phyloP scores from a whole-genome alignment of 2,888 invertebrate species.

The Noctua fimbriata region DNA sequence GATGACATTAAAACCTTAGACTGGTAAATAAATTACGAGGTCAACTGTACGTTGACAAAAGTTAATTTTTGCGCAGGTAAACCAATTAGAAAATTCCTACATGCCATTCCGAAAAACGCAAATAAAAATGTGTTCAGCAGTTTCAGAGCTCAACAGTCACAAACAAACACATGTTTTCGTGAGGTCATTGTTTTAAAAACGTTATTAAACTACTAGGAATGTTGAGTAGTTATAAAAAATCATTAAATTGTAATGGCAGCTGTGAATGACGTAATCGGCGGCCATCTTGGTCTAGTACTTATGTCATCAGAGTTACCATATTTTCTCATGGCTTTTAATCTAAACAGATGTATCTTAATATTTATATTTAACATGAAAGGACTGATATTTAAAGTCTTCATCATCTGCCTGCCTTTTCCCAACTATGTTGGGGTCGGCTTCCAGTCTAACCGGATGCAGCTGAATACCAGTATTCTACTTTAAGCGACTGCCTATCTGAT shows the following conservation, averaged over 20 bases:
- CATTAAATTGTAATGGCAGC: constrained; percentile 58
- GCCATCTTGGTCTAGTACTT: constrained; percentile 54
- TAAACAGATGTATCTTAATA: constrained; percentile 26
- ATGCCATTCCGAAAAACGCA: neutral
- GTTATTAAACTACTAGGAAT: constrained; percentile 27
- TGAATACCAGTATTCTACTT: too few species aligned
- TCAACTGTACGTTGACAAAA: neutral
- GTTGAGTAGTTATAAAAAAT: constrained; percentile 29
- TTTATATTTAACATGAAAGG: neutral
- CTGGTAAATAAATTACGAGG: neutral
- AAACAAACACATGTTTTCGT: constrained; percentile 27
- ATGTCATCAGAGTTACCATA: constrained; percentile 27
- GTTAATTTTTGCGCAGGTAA: neutral
- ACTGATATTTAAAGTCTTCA: neutral
- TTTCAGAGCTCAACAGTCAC: constrained; percentile 8
- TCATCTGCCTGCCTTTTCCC: too few species aligned
- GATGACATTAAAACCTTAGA: neutral
- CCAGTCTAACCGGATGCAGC: too few species aligned
- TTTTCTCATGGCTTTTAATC: neutral
- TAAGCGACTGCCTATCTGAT: too few species aligned
- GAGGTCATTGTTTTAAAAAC: constrained; percentile 38
- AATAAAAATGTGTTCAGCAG: neutral
- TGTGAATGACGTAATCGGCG: constrained; percentile 52
- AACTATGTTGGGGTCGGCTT: too few species aligned
- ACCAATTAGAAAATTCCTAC: neutral